Conservation (phyloP, 1,140 invertebrate species). For the Phymastichus coffea region DNA sequence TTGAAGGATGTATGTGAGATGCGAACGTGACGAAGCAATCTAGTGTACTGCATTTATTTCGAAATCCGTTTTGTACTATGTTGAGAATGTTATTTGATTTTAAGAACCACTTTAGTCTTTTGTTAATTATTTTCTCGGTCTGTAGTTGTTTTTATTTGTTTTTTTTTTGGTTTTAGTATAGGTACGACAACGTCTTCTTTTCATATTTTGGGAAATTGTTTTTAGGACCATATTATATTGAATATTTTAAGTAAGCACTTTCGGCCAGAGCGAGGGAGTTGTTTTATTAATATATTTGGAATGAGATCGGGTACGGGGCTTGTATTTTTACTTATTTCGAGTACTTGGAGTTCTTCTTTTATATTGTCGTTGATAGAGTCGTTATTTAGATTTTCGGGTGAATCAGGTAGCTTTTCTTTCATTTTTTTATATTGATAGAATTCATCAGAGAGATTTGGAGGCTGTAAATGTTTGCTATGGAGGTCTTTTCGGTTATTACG, state of each 20-base stretch:
- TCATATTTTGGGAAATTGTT: slow-evolving; percentile 37
- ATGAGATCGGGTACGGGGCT: slow-evolving; percentile 32
- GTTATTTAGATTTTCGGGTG: neutral
- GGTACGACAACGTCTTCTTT: no score
- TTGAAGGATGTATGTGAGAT: slow-evolving; percentile 29
- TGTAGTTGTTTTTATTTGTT: slow-evolving; percentile 25
- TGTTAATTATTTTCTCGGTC: slow-evolving; percentile 34
- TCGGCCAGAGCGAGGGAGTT: slow-evolving; percentile 29
- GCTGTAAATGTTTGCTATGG: no score
- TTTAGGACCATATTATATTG: slow-evolving; percentile 32
- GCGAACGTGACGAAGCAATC: slow-evolving; percentile 30
- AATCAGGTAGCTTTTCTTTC: neutral
- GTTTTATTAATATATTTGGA: slow-evolving; percentile 33
- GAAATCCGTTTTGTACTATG: slow-evolving; percentile 15
- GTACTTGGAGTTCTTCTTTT: neutral
- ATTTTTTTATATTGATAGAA: slow-evolving; percentile 26
- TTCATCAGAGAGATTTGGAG: slow-evolving; percentile 27
- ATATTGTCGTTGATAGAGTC: neutral
- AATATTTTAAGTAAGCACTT: slow-evolving; percentile 31
- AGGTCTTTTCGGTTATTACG: no score
- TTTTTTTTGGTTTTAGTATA: slow-evolving; percentile 40
- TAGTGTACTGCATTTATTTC: no score
- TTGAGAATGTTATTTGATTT: slow-evolving; percentile 29
- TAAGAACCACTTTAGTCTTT: slow-evolving; percentile 17
- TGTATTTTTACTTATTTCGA: slow-evolving; percentile 4